Evolutionary conservation across 2,113 vertebrate genomes (phyloP).

Genomic region (Myotis davidii): DNA sequence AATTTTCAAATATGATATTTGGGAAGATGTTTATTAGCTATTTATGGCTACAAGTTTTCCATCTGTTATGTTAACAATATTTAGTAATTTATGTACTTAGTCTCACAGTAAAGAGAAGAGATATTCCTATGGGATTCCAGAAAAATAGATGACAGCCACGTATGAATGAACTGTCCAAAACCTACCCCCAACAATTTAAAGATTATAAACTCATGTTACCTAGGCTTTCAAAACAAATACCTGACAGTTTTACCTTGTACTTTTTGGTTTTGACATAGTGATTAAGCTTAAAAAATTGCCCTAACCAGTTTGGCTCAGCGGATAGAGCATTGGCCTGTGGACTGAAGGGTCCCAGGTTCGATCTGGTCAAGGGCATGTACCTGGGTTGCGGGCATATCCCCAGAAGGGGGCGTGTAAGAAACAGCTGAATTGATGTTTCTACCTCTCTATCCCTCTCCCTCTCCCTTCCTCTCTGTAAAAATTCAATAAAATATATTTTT

Average conservation of each 20-base stretch:
- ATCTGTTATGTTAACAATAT: neutral
- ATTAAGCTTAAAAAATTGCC: neutral
- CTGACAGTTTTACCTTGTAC: neutral
- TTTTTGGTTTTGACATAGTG: neutral
- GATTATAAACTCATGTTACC: neutral
- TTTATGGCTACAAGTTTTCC: constrained; percentile 27
- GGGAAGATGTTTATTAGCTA: neutral
- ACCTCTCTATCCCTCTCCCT: no score
- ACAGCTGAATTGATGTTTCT: no score
- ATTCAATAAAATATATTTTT: no score
- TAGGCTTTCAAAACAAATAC: neutral
- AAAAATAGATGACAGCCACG: neutral
- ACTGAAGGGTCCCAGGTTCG: no score
- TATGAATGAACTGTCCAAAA: constrained; percentile 3
- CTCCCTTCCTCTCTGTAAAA: no score
- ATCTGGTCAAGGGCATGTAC: no score
- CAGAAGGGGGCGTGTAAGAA: no score
- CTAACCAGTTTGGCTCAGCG: no score
- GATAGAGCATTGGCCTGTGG: no score
- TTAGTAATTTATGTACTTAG: neutral
- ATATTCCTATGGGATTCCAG: neutral
- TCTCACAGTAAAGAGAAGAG: neutral
- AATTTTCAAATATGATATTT: neutral
- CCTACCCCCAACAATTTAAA: neutral
- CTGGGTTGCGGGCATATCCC: no score